These are phyloP conservation scores for Gephyroberyx darwinii DNA, from an alignment of 2,797 vertebrate genomes.

Conservation along the genomic window DNA sequence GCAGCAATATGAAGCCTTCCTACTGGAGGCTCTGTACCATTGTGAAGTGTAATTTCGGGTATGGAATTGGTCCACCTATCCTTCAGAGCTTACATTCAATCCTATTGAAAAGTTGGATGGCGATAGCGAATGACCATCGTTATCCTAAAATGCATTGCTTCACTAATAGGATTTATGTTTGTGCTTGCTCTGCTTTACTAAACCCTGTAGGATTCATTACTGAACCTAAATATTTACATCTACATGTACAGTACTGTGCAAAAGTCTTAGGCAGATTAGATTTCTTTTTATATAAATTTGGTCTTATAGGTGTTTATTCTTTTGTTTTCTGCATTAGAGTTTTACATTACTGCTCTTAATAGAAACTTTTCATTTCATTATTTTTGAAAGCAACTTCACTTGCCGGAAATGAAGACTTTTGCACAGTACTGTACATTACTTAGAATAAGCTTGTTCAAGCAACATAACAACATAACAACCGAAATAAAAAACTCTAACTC, in stretches of 20 bases:
- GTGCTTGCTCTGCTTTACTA: conserved; percentile 44
- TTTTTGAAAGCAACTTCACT: too few relatives aligned
- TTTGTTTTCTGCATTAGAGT: too few relatives aligned
- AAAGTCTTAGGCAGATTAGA: not conserved
- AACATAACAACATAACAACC: not conserved
- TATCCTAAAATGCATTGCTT: conserved; percentile 43
- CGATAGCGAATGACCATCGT: conserved; percentile 34
- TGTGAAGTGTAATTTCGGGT: conserved; percentile 7
- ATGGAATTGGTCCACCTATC: conserved; percentile 28
- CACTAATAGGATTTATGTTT: conserved; percentile 52
- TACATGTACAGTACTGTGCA: conserved; percentile 22
- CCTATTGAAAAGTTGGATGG: not conserved
- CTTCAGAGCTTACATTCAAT: conserved; percentile 53
- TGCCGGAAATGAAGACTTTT: too few relatives aligned
- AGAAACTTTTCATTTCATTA: too few relatives aligned
- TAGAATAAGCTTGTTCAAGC: too few relatives aligned
- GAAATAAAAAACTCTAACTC: conserved; percentile 1
- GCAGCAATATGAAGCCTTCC: not conserved
- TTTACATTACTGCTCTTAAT: too few relatives aligned
- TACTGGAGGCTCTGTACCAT: conserved; percentile 7
- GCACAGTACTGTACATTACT: too few relatives aligned
- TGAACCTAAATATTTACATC: too few relatives aligned
- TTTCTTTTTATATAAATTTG: too few relatives aligned
- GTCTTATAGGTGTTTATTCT: too few relatives aligned
- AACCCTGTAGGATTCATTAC: conserved; percentile 45